These are phyloP conservation scores for Platalea minor DNA, from an alignment of 2,797 vertebrate genomes.

Conservation along the genomic window DNA sequence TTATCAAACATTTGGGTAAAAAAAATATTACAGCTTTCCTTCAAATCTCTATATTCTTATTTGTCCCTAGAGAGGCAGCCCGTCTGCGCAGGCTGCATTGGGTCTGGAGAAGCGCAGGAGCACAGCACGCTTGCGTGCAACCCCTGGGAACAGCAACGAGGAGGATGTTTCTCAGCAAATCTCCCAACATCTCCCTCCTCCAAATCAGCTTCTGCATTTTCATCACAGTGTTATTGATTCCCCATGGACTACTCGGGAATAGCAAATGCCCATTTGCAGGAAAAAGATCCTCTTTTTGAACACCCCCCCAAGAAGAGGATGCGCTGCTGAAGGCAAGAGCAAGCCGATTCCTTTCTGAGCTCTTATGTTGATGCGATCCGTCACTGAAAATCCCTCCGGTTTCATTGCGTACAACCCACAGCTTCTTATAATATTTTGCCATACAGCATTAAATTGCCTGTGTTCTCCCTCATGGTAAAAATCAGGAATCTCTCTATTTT, in stretches of 20 bases:
- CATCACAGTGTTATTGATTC: background rate
- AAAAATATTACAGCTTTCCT: background rate
- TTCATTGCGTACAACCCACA: background rate
- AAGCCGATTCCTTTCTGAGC: background rate
- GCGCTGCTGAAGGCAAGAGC: background rate
- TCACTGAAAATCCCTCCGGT: background rate
- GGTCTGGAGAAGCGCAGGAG: background rate
- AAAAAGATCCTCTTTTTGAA: background rate
- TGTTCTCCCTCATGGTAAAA: background rate
- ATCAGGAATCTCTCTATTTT: background rate
- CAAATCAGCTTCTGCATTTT: background rate
- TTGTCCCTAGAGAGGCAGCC: background rate
- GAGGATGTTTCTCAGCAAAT: background rate
- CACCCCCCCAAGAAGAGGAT: no score
- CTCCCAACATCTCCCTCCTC: background rate
- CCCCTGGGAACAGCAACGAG: background rate
- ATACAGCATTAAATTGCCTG: background rate
- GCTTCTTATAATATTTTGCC: no score
- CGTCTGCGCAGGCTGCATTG: accelerated
- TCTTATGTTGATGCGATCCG: background rate
- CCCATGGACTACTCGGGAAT: background rate
- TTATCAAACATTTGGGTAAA: background rate
- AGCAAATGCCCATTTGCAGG: background rate
- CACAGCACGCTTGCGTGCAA: accelerated
- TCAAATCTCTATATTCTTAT: background rate